phyloP scores from a whole-genome alignment of 2,113 vertebrate genomes.

The Hipposideros armiger region DNA sequence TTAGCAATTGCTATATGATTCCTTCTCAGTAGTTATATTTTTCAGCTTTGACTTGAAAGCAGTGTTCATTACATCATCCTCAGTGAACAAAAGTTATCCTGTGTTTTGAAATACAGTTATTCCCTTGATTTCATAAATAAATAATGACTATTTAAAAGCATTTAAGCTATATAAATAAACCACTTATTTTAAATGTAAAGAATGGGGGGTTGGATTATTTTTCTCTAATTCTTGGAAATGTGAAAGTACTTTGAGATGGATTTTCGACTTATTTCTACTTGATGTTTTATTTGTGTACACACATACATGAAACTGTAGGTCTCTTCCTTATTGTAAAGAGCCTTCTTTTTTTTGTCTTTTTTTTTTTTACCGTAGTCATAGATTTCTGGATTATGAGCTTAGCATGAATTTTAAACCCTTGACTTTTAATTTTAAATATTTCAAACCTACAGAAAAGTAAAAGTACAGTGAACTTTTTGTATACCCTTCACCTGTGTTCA shows the following conservation, averaged over 20 bases:
- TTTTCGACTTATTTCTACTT: not conserved
- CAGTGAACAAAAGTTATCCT: not conserved
- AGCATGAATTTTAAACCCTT: not conserved
- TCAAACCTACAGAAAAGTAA: not conserved
- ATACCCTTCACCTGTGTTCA: not conserved
- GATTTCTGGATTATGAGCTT: not conserved
- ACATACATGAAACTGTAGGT: not conserved
- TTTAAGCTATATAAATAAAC: slow-evolving; percentile 35
- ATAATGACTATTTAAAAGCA: slow-evolving; percentile 40
- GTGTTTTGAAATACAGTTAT: slow-evolving; percentile 45
- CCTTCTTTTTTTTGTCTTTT: not conserved
- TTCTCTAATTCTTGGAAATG: slow-evolving; percentile 29
- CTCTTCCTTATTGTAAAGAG: not conserved
- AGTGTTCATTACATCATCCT: not conserved
- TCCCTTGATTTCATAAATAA: slow-evolving; percentile 48
- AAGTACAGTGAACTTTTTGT: not conserved
- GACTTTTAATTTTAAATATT: not conserved
- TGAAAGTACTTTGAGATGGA: not conserved
- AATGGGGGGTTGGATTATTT: not conserved
- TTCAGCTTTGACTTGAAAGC: slow-evolving; percentile 30
- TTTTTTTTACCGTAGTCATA: not conserved
- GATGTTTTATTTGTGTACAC: not conserved
- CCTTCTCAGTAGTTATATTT: slow-evolving; percentile 28
- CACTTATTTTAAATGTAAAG: slow-evolving; percentile 57
- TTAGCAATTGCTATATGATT: not conserved